Evolutionary conservation across 2,113 vertebrate genomes (phyloP).

Genomic region (Empidonax traillii): DNA sequence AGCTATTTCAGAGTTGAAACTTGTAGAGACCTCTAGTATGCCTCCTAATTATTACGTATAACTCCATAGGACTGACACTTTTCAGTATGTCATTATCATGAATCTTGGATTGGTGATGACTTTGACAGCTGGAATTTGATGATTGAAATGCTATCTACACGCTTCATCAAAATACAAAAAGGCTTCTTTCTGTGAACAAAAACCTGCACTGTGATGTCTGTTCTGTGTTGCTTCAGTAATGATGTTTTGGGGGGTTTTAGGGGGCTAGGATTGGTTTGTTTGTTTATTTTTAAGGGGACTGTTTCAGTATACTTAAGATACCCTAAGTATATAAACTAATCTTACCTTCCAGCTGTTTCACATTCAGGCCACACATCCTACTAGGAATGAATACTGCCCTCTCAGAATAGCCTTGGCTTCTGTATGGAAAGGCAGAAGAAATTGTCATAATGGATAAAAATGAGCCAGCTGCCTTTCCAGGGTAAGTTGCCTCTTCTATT

Average conservation of each 20-base stretch:
- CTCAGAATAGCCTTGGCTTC: background rate
- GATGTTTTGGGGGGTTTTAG: background rate
- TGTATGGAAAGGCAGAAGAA: background rate
- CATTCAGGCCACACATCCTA: background rate
- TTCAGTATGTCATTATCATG: background rate
- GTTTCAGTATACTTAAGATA: background rate
- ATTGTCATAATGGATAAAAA: constrained; percentile 1
- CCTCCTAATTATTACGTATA: background rate
- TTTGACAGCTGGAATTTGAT: constrained; percentile 1
- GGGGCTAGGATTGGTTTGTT: background rate
- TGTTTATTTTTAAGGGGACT: background rate
- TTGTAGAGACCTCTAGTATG: background rate
- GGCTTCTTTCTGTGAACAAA: background rate
- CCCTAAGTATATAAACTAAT: background rate
- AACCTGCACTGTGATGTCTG: background rate
- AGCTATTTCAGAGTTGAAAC: background rate
- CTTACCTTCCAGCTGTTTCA: background rate
- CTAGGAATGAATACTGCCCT: background rate
- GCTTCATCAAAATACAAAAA: background rate
- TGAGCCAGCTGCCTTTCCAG: background rate
- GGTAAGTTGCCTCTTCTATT: background rate
- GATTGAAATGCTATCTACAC: background rate
- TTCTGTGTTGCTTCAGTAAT: background rate
- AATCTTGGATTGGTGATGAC: constrained; percentile 11
- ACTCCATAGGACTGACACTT: background rate